Conservation (phyloP, 2,888 invertebrate species). For the Megamerina dolium region DNA sequence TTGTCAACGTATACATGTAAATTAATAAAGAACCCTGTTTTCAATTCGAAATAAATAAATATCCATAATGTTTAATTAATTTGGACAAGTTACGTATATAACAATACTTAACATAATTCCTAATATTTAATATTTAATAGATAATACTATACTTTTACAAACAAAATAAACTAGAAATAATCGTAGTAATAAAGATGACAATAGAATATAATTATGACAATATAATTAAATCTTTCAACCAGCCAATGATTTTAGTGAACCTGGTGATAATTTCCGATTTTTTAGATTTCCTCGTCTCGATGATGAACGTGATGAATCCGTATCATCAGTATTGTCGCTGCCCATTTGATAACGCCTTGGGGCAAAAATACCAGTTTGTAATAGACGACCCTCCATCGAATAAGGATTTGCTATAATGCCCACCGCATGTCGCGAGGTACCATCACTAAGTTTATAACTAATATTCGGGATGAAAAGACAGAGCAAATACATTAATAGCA, state of each 20-base stretch:
- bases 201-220: too few species aligned
- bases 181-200: background rate
- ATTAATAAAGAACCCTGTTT: too few species aligned
- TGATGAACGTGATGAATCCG: background rate
- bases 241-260: conserved; percentile 33
- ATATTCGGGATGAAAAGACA: background rate
- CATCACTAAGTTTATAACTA: conserved; percentile 33
- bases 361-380: conserved; percentile 17
- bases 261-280: conserved; percentile 37
- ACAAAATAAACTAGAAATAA: conserved; percentile 2
- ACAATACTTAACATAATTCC: background rate
- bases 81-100: background rate
- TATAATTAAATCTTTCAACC: conserved; percentile 31
- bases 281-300: conserved; percentile 19
- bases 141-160: too few species aligned
- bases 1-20: too few species aligned
- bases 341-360: background rate
- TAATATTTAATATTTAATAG: too few species aligned
- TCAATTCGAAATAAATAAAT: too few species aligned
- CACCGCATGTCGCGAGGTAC: conserved; percentile 31
- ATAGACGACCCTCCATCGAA: conserved; percentile 13
- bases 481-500: background rate
- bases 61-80: too few species aligned
- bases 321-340: conserved; percentile 1
- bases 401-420: conserved; percentile 26